Conservation (phyloP, 1,140 invertebrate species). For the Camponotus floridanus region DNA sequence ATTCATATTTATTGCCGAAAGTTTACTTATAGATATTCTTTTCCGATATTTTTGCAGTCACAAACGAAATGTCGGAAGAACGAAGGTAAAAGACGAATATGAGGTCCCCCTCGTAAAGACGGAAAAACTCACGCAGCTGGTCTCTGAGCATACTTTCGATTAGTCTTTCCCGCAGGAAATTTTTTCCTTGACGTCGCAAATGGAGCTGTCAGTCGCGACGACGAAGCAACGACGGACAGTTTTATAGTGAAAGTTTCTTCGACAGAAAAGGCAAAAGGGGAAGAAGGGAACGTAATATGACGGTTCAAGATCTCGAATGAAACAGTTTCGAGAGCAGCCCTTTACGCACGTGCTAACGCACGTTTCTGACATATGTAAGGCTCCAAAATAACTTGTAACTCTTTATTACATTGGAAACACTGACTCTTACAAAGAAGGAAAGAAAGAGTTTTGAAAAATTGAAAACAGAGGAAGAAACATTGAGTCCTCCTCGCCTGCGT, state of each 20-base stretch:
- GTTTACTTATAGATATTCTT: background rate
- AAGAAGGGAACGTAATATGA: conserved; percentile 40
- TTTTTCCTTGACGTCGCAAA: conserved; percentile 52
- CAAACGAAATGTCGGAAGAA: background rate
- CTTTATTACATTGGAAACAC: conserved; percentile 35
- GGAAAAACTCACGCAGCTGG: conserved; percentile 25
- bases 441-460: background rate
- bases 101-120: background rate
- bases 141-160: conserved; percentile 50
- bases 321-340: background rate
- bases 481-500: background rate
- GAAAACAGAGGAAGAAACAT: background rate
- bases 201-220: conserved; percentile 53
- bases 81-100: background rate
- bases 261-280: conserved; percentile 4
- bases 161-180: conserved; percentile 52
- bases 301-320: conserved; percentile 42
- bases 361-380: conserved; percentile 13
- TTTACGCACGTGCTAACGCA: conserved; percentile 30
- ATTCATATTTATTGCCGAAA: background rate
- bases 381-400: conserved; percentile 10
- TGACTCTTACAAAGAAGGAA: background rate
- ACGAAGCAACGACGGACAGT: conserved; percentile 55
- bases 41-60: background rate
- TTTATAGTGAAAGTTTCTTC: conserved; percentile 68